phyloP scores from a whole-genome alignment of 2,113 vertebrate genomes.

The Macaca nemestrina region DNA sequence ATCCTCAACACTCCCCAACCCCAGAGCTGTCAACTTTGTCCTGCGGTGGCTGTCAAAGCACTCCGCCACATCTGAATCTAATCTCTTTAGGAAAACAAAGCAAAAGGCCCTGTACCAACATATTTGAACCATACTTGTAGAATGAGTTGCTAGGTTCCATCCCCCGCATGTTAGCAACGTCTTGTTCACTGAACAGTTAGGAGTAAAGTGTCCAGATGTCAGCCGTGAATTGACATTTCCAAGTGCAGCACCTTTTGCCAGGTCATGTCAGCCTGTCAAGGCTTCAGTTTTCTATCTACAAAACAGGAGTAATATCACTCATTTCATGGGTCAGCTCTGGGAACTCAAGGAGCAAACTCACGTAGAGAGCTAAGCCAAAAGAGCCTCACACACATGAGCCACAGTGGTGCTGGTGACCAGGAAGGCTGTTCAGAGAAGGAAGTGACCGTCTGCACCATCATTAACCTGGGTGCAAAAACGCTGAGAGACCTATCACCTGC shows the following conservation, averaged over 20 bases:
- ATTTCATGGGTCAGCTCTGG: background rate
- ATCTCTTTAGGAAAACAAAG: background rate
- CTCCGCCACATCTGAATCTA: background rate
- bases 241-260: background rate
- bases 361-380: background rate
- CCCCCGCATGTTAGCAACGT: rapidly evolving
- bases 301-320: rapidly evolving
- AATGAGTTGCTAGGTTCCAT: background rate
- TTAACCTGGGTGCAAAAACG: rapidly evolving
- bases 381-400: rapidly evolving
- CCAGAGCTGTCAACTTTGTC: background rate
- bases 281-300: background rate
- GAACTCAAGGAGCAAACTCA: background rate
- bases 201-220: background rate
- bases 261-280: background rate
- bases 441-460: rapidly evolving
- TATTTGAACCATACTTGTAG: rapidly evolving
- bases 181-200: no score
- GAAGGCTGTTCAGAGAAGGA: rapidly evolving
- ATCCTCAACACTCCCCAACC: no score
- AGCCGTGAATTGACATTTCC: background rate
- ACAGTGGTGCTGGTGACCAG: rapidly evolving
- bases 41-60: no score
- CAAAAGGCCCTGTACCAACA: background rate
- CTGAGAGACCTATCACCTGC: background rate